These are phyloP conservation scores for Molorchus minor DNA, from an alignment of 2,888 invertebrate species.

Conservation along the genomic window DNA sequence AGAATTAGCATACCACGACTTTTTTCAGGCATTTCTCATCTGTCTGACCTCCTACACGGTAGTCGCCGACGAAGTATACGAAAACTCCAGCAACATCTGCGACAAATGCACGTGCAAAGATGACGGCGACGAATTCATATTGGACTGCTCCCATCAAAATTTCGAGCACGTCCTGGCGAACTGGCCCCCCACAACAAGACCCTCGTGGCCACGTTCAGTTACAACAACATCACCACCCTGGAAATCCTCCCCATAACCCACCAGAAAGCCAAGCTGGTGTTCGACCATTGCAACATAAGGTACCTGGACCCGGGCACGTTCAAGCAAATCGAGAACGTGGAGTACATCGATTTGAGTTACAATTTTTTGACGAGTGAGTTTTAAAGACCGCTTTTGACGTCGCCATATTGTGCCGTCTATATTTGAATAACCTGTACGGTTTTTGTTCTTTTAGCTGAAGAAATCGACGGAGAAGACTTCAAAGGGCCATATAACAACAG, in stretches of 20 bases:
- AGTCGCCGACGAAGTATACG: constrained; percentile 37
- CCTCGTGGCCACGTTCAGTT: constrained; percentile 67
- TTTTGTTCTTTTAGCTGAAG: constrained; percentile 64
- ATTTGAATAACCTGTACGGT: neutral
- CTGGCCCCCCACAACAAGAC: constrained; percentile 59
- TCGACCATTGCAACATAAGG: constrained; percentile 65
- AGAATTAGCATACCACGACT: too few species aligned
- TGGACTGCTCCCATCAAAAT: constrained; percentile 53
- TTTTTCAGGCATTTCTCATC: constrained; percentile 34
- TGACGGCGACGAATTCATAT: constrained; percentile 43
- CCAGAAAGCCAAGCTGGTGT: constrained; percentile 64
- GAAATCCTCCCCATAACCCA: constrained; percentile 63
- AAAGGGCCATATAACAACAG: constrained; percentile 70
- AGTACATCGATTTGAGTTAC: constrained; percentile 68
- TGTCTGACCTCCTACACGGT: constrained; percentile 18
- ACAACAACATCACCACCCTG: constrained; percentile 65
- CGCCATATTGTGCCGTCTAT: neutral
- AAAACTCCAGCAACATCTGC: constrained; percentile 45
- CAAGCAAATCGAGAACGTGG: constrained; percentile 63
- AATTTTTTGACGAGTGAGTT: constrained; percentile 66
- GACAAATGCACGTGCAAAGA: constrained; percentile 51
- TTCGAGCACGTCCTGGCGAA: constrained; percentile 54
- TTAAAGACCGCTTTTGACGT: too few species aligned
- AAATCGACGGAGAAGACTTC: constrained; percentile 71
- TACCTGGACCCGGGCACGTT: constrained; percentile 67